A percentile compares a stretch with the other conserved stretches of the same genome.
Evolutionary conservation across 2,797 vertebrate species (phyloP).

Genomic region (Melanotaenia nigrans): DNA sequence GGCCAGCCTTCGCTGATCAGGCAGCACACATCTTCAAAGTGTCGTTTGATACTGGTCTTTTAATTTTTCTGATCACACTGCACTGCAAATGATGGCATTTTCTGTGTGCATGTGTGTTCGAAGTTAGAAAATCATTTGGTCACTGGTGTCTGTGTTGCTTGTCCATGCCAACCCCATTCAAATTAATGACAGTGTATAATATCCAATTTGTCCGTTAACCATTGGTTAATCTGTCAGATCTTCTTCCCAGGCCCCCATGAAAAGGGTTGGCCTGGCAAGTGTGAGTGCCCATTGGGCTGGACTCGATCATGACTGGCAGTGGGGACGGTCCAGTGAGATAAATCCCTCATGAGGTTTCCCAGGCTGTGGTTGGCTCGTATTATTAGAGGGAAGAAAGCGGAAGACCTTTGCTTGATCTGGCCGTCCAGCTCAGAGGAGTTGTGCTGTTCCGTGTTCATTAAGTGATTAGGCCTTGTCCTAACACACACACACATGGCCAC

Average conservation of each 20-base stretch:
- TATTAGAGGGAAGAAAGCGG: constrained; percentile 72
- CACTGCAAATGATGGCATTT: background rate
- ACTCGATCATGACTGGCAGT: constrained; percentile 50
- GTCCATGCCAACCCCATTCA: constrained; percentile 64
- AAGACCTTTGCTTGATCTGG: constrained; percentile 75
- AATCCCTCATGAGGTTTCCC: constrained; percentile 53
- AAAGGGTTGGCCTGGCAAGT: constrained; percentile 64
- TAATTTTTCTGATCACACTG: constrained; percentile 19
- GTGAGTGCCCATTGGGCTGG: constrained; percentile 50
- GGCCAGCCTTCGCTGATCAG: background rate
- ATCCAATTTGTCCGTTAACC: constrained; percentile 68
- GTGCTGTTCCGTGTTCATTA: constrained; percentile 80
- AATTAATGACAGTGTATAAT: constrained; percentile 73
- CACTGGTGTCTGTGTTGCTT: constrained; percentile 41
- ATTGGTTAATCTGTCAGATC: constrained; percentile 72
- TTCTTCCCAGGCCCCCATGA: constrained; percentile 59
- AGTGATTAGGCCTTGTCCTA: constrained; percentile 80
- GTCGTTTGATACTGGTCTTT: constrained; percentile 14
- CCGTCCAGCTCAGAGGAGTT: constrained; percentile 68
- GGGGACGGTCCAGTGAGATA: constrained; percentile 61
- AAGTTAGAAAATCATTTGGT: constrained; percentile 55
- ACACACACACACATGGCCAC: constrained; percentile 56
- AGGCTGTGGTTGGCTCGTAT: constrained; percentile 70
- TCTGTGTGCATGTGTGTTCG: constrained; percentile 25
- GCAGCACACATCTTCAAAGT: background rate